Evolutionary conservation across 30 jellyfish, hydroid and myxozoan genomes (phyloP), one percentile per base, ranked within the genome.

Genomic region (Aurelia sp.): DNA sequence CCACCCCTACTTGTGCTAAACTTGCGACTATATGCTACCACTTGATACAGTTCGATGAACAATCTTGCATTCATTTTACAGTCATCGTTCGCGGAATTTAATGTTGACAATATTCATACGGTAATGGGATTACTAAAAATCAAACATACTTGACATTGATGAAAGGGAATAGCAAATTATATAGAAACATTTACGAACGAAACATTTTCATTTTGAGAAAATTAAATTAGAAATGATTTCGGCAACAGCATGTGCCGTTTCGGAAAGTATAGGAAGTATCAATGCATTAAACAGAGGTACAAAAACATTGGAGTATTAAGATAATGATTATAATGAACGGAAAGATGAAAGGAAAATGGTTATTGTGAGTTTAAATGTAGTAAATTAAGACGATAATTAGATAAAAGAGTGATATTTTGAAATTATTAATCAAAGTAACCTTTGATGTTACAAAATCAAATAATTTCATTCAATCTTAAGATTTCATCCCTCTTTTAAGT

Each of bases 301-400:
- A 50, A 63, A 79, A 79, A 79, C 66, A 79, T 27, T 55, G 20
- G 61, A 61, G 89, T 44, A 79, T 63, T 63, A 17, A 40, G 72
- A 62, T 79, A 35, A 79, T 63, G 71, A 35, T 30, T 13, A 79
- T 79, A 79, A 63, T 79, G 80, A 61, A 47, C 89, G 89, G 89
- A 15, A 79, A 79, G 80, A 79, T 79, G 73, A 79, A 79, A 79
- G 78, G 59, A 65, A 64, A 64, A 63, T 31, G 67, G 22, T 22
- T 70, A 79, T 79, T 79, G 89, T 79, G 30, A 63, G 67, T 59
- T 51, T 79, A 53, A 63, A 53, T 13, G 72, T 21, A 63, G 67
- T 44, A 79, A 62, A 47, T 59, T 78, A 52, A 11, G 68, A 8
- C 30, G 63, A 68, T 44, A 72, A 68, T 83, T 68, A 70, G 76